Conservation (phyloP, 2,113 vertebrate species). For the Hiodon tergisus region DNA sequence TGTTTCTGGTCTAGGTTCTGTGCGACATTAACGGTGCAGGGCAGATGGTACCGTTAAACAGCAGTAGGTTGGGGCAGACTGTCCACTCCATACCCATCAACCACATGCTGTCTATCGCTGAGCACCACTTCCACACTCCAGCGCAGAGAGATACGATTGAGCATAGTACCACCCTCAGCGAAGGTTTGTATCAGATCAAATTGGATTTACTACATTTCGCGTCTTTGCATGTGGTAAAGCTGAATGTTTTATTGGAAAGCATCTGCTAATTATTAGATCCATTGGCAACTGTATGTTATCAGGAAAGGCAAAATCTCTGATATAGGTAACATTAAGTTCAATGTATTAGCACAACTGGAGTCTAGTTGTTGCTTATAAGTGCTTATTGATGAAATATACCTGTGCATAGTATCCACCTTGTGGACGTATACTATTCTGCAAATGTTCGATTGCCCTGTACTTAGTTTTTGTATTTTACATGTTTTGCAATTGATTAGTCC, state of each 20-base stretch:
- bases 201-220: background rate
- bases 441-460: background rate
- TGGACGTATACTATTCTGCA: background rate
- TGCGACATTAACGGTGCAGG: slow-evolving; percentile 27
- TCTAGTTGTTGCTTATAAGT: no score
- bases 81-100: slow-evolving; percentile 1
- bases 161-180: background rate
- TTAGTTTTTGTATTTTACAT: no score
- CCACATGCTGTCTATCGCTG: background rate
- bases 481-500: no score
- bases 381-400: background rate
- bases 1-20: slow-evolving; percentile 28
- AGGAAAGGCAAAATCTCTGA: no score
- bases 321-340: no score
- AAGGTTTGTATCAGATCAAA: slow-evolving; percentile 15
- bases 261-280: no score
- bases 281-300: no score
- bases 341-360: no score
- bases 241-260: no score
- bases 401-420: background rate
- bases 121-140: background rate
- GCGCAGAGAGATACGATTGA: slow-evolving; percentile 12
- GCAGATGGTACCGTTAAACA: slow-evolving; percentile 32
- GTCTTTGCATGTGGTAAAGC: no score
- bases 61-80: slow-evolving; percentile 20